Conservation (phyloP, 2,888 invertebrate species). For the Troglohyphantes excavatus region DNA sequence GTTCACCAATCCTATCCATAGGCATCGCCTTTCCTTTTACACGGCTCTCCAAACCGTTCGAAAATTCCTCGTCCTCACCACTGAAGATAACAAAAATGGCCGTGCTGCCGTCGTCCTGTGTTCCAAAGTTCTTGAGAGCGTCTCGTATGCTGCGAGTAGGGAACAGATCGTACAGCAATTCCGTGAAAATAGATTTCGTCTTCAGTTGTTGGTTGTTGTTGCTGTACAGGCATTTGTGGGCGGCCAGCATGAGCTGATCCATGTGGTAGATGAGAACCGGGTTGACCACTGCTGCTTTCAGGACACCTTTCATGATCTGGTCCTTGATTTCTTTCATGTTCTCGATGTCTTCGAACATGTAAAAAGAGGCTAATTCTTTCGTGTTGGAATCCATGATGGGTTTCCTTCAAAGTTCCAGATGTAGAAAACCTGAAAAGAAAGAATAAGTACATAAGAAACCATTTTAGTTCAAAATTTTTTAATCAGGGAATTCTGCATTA, state of each 20-base stretch:
- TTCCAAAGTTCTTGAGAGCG: conserved; percentile 45
- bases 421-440: neutral
- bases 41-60: neutral
- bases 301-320: conserved; percentile 1
- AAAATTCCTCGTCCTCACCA: neutral
- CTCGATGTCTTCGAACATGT: conserved; percentile 37
- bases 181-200: conserved; percentile 52
- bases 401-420: no score
- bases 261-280: conserved; percentile 33
- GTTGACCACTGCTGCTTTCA: conserved; percentile 59
- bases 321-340: conserved; percentile 68
- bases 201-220: conserved; percentile 17
- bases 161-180: conserved; percentile 54
- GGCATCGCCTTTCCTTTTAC: conserved; percentile 24
- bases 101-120: conserved; percentile 20
- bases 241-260: conserved; percentile 23
- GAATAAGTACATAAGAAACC: no score
- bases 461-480: no score
- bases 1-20: neutral
- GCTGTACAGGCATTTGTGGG: conserved; percentile 31
- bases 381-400: neutral
- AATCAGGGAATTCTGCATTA: no score
- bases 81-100: conserved; percentile 49
- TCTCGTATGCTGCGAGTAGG: conserved; percentile 63
- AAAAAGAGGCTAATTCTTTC: neutral